phyloP scores from a whole-genome alignment of 2,888 invertebrate genomes.

The Drosophila ezoana region DNA sequence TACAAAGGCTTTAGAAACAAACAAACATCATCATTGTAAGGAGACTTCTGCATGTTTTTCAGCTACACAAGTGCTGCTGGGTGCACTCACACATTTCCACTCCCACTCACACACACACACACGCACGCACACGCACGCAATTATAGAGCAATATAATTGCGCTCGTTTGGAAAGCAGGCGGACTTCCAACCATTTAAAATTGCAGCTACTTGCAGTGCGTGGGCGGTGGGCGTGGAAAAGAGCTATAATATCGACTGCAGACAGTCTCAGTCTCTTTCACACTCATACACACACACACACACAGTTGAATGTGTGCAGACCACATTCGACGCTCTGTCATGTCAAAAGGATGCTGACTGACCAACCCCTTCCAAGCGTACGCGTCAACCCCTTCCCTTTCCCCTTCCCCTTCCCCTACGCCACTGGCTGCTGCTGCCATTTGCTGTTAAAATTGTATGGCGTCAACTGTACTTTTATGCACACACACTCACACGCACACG shows the following conservation, averaged over 20 bases:
- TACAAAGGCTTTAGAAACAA: not conserved
- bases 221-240: constrained; percentile 10
- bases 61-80: constrained; percentile 3
- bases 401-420: not conserved
- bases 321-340: constrained; percentile 51
- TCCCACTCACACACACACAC: not conserved
- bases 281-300: constrained; percentile 27
- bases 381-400: too few species aligned
- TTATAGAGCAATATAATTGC: constrained; percentile 42
- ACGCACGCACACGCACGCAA: not conserved
- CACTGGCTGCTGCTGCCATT: constrained; percentile 51
- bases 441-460: constrained; percentile 75
- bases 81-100: not conserved
- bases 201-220: constrained; percentile 64
- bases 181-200: constrained; percentile 49
- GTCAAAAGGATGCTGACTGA: constrained; percentile 65
- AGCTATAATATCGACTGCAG: constrained; percentile 40
- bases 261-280: constrained; percentile 52
- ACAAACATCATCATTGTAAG: not conserved
- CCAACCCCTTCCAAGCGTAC: constrained; percentile 29
- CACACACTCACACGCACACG: constrained; percentile 35
- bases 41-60: constrained; percentile 6
- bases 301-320: constrained; percentile 34
- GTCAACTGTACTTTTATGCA: constrained; percentile 81
- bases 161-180: constrained; percentile 22